These are phyloP conservation scores for Limnephilus rhombicus DNA, from an alignment of 2,888 invertebrate genomes.

Conservation along the genomic window DNA sequence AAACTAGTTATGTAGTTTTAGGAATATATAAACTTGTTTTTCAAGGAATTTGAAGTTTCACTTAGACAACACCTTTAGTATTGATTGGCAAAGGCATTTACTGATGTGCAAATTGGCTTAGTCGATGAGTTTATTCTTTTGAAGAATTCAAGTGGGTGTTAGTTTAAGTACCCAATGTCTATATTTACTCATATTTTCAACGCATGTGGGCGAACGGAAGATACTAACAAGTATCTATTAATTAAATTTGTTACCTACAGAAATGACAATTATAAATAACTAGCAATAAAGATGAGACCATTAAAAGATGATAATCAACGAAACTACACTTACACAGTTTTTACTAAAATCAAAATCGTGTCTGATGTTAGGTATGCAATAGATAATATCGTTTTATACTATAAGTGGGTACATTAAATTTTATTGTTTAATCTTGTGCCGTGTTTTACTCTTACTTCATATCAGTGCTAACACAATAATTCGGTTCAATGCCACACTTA, in stretches of 20 bases:
- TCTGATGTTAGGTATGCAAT: neutral
- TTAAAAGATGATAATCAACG: neutral
- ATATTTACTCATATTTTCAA: neutral
- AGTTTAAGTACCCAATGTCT: neutral
- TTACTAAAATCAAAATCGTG: neutral
- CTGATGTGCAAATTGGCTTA: slow-evolving; percentile 13
- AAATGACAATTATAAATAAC: neutral
- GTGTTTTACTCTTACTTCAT: neutral
- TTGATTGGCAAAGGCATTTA: slow-evolving; percentile 7
- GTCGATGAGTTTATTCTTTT: neutral
- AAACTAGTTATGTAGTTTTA: neutral
- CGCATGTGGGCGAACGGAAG: neutral
- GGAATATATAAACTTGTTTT: neutral
- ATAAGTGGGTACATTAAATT: neutral
- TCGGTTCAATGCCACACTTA: slow-evolving; percentile 28
- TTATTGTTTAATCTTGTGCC: neutral
- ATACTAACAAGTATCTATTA: neutral
- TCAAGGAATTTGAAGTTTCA: neutral
- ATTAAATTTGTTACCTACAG: neutral
- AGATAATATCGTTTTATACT: neutral
- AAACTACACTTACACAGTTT: neutral
- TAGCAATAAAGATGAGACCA: neutral
- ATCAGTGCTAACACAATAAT: slow-evolving; percentile 1
- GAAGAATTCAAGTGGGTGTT: neutral
- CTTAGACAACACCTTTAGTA: neutral